These are phyloP conservation scores for Numenius arquata DNA, from an alignment of 2,113 vertebrate species.

Conservation along the genomic window DNA sequence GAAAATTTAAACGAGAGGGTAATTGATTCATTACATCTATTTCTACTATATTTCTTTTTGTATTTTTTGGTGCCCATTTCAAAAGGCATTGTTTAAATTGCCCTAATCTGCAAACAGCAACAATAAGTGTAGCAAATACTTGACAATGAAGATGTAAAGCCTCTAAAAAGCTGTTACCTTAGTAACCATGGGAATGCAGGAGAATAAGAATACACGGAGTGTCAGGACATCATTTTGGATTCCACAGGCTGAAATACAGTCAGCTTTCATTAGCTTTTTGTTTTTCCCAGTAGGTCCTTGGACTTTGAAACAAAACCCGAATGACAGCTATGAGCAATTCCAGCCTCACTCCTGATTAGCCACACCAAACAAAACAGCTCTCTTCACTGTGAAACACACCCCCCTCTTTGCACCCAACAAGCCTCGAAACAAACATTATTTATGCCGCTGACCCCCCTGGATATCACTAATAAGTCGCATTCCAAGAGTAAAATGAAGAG, in stretches of 20 bases:
- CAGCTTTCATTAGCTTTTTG: conserved; percentile 85
- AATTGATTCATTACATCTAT: conserved; percentile 73
- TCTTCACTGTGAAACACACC: conserved; percentile 56
- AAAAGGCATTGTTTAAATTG: conserved; percentile 78
- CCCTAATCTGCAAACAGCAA: conserved; percentile 82
- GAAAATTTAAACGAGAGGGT: conserved; percentile 3
- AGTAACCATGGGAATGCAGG: conserved; percentile 83
- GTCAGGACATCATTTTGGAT: conserved; percentile 77
- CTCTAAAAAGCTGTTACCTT: conserved; percentile 84
- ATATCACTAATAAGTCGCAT: conserved; percentile 30
- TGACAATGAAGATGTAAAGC: conserved; percentile 84
- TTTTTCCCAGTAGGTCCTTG: conserved; percentile 82
- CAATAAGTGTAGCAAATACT: conserved; percentile 83
- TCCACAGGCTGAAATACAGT: conserved; percentile 80
- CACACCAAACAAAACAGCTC: conserved; percentile 79
- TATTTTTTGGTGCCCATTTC: conserved; percentile 64
- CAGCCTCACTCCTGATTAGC: conserved; percentile 79
- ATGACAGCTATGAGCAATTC: conserved; percentile 82
- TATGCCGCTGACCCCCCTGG: not conserved
- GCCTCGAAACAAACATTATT: not conserved
- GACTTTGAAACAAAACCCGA: conserved; percentile 83
- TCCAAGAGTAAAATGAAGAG: not conserved
- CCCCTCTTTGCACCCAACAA: conserved; percentile 56
- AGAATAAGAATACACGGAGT: conserved; percentile 79
- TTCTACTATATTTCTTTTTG: conserved; percentile 73